Evolutionary conservation across 1,140 invertebrate genomes (phyloP), one percentile per base, ranked within the genome.

Genomic region (Hypothenemus hampei): DNA sequence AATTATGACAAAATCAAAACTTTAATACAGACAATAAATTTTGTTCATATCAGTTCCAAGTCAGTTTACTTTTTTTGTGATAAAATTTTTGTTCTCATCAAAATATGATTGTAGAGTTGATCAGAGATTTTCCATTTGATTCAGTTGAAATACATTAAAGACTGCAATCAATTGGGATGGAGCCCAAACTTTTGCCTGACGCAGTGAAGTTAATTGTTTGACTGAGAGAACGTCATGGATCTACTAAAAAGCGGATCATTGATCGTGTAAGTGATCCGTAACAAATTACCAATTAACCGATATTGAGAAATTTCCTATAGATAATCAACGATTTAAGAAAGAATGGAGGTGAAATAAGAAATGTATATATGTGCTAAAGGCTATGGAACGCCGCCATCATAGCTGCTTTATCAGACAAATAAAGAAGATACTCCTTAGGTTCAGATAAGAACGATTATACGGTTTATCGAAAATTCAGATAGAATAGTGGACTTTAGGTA

Each of bases 301-400:
- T 31, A 31, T 31, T 1, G 26, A 11, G 13, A 31, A 31, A 31
- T 13, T 8, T 11, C 26, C 26, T 1, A 11, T 13, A 2, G 2
- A 31, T 31, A 31, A 8, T 3, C 26, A 31, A 31, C 13, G 16
- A 16, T 16, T 37, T 10, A 16, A 8, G 51, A 57, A 46, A 26
- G 22, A 41, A 31, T 4, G 1, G 29, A 44, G 19, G 19, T 40
- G 3, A 24, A 20, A 21, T 26, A 45, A 11, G 16, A 41, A 58
- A 61, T 37, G 23, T 61, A 4, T 56, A 36, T 51, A 61, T 51
- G 44, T 61, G 3, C 48, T 40, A 23, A 50, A 36, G 33, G 60
- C 60, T 19, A 16, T 61, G 13, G 47, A 56, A n/a, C 51, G 58
- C 15, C 56, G 48, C 4, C 8, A 56, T 0, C 33, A 58, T 7